Conservation (phyloP, 2,113 vertebrate genomes). For the Pterocles gutturalis region DNA sequence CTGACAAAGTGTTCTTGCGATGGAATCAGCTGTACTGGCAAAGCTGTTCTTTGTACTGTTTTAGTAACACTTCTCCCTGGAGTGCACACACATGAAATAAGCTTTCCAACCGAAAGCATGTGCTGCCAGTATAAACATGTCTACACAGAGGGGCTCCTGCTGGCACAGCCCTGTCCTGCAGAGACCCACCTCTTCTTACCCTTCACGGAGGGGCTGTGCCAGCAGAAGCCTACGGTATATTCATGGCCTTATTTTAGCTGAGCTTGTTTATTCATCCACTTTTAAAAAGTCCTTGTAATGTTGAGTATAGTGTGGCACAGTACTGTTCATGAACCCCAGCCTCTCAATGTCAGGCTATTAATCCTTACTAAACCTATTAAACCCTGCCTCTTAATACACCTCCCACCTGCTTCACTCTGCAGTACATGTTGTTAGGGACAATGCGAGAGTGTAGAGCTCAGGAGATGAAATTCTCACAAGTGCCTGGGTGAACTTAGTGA, state of each 20-base stretch:
- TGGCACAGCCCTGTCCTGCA: neutral
- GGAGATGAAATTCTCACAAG: neutral
- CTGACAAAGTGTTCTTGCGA: neutral
- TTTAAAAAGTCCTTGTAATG: neutral
- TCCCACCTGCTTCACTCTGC: neutral
- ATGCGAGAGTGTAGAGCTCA: neutral
- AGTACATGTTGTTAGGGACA: fast-evolving
- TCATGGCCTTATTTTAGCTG: neutral
- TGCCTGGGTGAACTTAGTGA: neutral
- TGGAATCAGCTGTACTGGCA: slow-evolving; percentile 19
- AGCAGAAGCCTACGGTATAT: neutral
- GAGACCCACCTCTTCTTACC: neutral
- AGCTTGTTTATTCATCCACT: neutral
- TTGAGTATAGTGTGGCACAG: neutral
- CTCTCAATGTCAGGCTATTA: slow-evolving; percentile 26
- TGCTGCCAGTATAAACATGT: slow-evolving; percentile 2
- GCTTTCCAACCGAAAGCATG: neutral
- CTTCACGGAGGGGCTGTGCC: neutral
- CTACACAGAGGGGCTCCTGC: slow-evolving; percentile 24
- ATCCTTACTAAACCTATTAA: slow-evolving; percentile 61
- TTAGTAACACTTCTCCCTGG: slow-evolving; percentile 5
- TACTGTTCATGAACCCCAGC: neutral
- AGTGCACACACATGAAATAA: neutral
- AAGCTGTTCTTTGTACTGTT: slow-evolving; percentile 20
- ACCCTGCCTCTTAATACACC: neutral